phyloP scores from a whole-genome alignment of 2,113 vertebrate genomes.

The Peucedramus taeniatus region DNA sequence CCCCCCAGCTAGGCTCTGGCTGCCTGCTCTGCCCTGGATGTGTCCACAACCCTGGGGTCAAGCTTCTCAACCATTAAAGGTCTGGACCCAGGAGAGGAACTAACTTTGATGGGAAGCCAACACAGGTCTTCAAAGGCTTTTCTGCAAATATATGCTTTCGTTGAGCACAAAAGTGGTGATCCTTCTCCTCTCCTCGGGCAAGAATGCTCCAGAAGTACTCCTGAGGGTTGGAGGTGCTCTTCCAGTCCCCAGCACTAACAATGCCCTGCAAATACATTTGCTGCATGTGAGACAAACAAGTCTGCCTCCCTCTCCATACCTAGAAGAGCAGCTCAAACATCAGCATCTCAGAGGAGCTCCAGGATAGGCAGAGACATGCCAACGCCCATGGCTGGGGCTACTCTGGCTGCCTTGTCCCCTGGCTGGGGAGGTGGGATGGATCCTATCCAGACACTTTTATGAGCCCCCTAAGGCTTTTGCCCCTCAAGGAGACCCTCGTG shows the following conservation, averaged over 20 bases:
- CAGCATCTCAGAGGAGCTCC: neutral
- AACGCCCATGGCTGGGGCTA: rapidly evolving
- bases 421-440: neutral
- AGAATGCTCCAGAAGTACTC: neutral
- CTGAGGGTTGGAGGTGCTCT: neutral
- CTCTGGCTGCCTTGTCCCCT: neutral
- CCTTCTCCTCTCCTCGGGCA: rapidly evolving
- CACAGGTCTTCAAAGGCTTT: neutral
- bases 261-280: neutral
- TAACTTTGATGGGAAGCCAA: slow-evolving; percentile 3
- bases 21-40: neutral
- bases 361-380: neutral
- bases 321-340: neutral
- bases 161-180: neutral
- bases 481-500: rapidly evolving
- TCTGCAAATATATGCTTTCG: neutral
- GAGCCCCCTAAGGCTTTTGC: neutral
- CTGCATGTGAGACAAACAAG: neutral
- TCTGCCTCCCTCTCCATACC: neutral
- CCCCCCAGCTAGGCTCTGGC: neutral
- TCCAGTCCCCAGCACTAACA: neutral
- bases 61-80: neutral
- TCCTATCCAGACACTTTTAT: neutral
- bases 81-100: neutral
- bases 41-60: neutral